phyloP scores from a whole-genome alignment of 2,113 vertebrate genomes.

The Anoplopoma fimbria region DNA sequence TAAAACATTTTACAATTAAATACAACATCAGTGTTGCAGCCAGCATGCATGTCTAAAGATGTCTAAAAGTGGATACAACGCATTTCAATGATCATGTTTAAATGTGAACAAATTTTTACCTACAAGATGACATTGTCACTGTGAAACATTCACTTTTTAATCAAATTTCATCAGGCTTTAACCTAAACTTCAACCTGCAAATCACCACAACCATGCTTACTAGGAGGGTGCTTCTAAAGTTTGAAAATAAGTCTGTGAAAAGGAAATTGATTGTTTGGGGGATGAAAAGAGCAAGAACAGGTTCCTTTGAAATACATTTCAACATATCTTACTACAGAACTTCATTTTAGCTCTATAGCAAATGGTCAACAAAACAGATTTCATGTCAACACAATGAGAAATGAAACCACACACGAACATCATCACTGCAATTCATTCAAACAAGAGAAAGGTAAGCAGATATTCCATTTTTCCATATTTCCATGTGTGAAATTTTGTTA shows the following conservation, averaged over 20 bases:
- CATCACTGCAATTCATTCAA: neutral
- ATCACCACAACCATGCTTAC: neutral
- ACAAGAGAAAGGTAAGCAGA: neutral
- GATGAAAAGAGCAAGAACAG: neutral
- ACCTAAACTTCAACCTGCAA: neutral
- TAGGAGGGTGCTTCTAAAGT: neutral
- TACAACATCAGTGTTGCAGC: constrained; percentile 3
- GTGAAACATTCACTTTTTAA: neutral
- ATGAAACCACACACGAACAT: neutral
- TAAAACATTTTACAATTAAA: constrained; percentile 24
- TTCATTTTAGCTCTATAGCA: neutral
- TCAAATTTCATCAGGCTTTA: neutral
- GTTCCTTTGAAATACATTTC: neutral
- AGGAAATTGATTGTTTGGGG: neutral
- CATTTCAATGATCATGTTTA: neutral
- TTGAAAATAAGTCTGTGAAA: neutral
- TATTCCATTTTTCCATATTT: too few relatives aligned
- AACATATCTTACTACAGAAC: neutral
- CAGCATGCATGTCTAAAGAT: neutral
- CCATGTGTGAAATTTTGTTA: neutral
- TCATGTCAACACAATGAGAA: neutral
- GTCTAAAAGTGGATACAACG: neutral
- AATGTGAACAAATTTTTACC: neutral
- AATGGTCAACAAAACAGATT: neutral
- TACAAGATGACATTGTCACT: neutral